These are phyloP conservation scores for Brachylomia viminalis DNA, from an alignment of 2,888 invertebrate genomes.

Conservation along the genomic window DNA sequence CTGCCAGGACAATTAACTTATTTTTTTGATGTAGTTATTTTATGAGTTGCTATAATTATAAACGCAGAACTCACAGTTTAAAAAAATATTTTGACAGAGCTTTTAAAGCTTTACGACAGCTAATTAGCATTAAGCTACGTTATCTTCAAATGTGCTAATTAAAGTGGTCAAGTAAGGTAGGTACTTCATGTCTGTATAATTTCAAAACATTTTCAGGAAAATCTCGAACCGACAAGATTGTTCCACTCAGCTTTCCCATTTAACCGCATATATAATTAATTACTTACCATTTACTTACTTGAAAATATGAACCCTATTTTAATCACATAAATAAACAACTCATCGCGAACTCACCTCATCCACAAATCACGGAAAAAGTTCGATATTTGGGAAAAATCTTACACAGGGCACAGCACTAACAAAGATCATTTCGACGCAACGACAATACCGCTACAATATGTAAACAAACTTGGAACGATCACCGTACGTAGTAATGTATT, in stretches of 20 bases:
- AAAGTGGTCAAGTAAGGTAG: conserved; percentile 15
- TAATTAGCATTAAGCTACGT: conserved; percentile 5
- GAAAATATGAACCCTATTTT: neutral
- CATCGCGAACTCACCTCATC: conserved; percentile 64
- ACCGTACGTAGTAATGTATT: conserved; percentile 34
- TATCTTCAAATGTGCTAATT: conserved; percentile 25
- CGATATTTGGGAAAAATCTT: conserved; percentile 46
- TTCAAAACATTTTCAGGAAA: conserved; percentile 11
- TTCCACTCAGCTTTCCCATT: neutral
- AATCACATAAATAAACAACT: conserved; percentile 9
- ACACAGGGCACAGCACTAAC: conserved; percentile 55
- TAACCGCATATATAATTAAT: neutral
- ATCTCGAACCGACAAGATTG: neutral
- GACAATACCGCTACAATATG: conserved; percentile 52
- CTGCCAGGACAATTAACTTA: neutral
- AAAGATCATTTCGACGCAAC: conserved; percentile 48
- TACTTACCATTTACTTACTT: conserved; percentile 3
- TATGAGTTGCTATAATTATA: neutral
- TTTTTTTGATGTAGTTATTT: neutral
- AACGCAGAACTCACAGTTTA: neutral
- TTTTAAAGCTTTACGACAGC: conserved; percentile 21
- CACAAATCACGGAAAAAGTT: conserved; percentile 56
- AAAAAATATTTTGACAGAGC: conserved; percentile 1
- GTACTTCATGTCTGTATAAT: neutral
- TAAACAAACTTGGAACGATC: conserved; percentile 50